Conservation (phyloP, 2,113 vertebrate species). For the Butorides virescens region DNA sequence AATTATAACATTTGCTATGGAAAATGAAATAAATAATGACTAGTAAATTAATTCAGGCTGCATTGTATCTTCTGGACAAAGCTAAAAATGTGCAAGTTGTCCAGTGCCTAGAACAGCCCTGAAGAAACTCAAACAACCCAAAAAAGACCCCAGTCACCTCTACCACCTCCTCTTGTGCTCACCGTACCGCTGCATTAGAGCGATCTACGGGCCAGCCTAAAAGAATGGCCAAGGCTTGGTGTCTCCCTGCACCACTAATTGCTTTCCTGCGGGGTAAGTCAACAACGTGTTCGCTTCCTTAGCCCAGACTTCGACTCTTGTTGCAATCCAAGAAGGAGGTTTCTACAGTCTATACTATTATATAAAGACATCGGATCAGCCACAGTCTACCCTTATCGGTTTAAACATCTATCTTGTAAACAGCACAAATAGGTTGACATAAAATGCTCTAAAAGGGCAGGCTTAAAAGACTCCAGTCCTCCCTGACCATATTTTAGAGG, state of each 20-base stretch:
- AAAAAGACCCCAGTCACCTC: not conserved
- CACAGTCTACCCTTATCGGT: not conserved
- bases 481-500: not conserved
- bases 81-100: not conserved
- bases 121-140: not conserved
- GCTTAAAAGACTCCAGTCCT: not conserved
- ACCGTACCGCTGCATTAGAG: accelerated
- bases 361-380: not conserved
- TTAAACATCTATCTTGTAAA: not conserved
- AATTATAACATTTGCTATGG: not conserved
- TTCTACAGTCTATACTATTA: not conserved
- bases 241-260: not conserved
- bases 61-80: not conserved
- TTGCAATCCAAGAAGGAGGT: not conserved
- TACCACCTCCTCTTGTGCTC: not conserved
- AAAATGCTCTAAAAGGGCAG: not conserved
- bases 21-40: not conserved
- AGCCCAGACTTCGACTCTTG: not conserved
- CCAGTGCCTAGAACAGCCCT: not conserved
- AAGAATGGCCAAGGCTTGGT: not conserved
- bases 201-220: not conserved
- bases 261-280: not conserved
- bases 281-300: accelerated
- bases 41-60: not conserved
- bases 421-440: not conserved